Evolutionary conservation across 2,888 invertebrate genomes (phyloP).

Genomic region (Chloroclystis v-ata): DNA sequence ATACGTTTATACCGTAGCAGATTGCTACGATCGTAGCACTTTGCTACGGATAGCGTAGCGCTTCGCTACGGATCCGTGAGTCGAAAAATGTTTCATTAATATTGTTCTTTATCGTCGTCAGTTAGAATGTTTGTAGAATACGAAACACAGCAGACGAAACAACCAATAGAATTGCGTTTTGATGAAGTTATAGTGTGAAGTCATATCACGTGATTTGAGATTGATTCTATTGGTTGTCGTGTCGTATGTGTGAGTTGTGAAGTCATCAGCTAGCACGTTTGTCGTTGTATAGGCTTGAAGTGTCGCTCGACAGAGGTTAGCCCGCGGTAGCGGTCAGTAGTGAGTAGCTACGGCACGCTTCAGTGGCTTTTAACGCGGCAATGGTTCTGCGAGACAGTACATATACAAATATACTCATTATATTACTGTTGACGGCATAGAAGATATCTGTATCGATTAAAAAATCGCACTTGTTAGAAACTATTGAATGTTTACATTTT

Average conservation of each 20-base stretch:
- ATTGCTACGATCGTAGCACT: conserved; percentile 1
- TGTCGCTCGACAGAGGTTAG: conserved; percentile 69
- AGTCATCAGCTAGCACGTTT: conserved; percentile 10
- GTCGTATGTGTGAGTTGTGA: conserved; percentile 5
- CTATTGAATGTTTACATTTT: conserved; percentile 38
- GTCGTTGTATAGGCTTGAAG: conserved; percentile 53
- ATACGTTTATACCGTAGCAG: conserved; percentile 1
- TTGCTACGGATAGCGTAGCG: conserved; percentile 2
- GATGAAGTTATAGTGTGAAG: background rate
- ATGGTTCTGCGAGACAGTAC: conserved; percentile 51
- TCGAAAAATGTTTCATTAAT: no score
- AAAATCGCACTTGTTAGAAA: conserved; percentile 46
- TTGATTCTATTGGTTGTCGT: background rate
- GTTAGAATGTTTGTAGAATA: background rate
- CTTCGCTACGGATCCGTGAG: no score
- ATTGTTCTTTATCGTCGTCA: background rate
- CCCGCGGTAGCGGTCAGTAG: conserved; percentile 53
- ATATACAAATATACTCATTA: conserved; percentile 28
- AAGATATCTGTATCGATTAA: conserved; percentile 42
- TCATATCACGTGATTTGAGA: background rate
- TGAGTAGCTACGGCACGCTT: conserved; percentile 74
- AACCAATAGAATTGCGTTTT: background rate
- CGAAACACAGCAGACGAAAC: background rate
- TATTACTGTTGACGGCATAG: conserved; percentile 34
- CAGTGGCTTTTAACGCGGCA: conserved; percentile 62